Conservation (phyloP, 2,797 vertebrate genomes). For the Pipistrellus pygmaeus region DNA sequence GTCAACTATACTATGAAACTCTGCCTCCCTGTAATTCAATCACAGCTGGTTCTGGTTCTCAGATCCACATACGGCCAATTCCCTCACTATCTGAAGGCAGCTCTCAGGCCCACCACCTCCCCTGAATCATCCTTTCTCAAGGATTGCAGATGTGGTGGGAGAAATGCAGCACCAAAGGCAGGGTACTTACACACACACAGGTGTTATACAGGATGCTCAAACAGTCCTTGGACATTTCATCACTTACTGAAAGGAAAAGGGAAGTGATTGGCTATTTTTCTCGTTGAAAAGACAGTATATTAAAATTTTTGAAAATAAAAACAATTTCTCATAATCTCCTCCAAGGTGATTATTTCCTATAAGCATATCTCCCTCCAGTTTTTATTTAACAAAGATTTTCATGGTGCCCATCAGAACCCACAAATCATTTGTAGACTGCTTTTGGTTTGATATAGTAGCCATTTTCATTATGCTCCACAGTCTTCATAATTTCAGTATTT, state of each 20-base stretch:
- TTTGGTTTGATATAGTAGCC: background rate
- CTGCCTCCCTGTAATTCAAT: background rate
- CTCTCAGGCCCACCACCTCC: background rate
- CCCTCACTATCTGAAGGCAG: background rate
- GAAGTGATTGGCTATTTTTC: slow-evolving; percentile 56
- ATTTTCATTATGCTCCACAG: background rate
- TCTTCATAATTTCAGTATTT: slow-evolving; percentile 25
- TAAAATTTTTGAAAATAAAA: slow-evolving; percentile 24
- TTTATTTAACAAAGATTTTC: slow-evolving; percentile 24
- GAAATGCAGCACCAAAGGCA: background rate
- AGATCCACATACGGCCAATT: slow-evolving; percentile 13
- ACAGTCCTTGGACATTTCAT: slow-evolving; percentile 98
- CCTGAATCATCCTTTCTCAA: background rate
- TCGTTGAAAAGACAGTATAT: slow-evolving; percentile 34
- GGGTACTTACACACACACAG: slow-evolving; percentile 97
- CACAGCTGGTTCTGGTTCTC: background rate
- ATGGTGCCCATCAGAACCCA: background rate
- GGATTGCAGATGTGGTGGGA: background rate
- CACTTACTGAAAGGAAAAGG: slow-evolving; percentile 93
- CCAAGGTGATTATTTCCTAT: slow-evolving; percentile 34
- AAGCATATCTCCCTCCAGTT: background rate
- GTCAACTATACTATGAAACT: background rate
- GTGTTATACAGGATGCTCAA: slow-evolving; percentile 99
- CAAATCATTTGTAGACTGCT: background rate
- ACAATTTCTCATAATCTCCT: background rate